Percentiles rank a stretch among this genome's conserved stretches.
Conservation (phyloP, 2,888 invertebrate species). For the Seira sanloemensis region DNA sequence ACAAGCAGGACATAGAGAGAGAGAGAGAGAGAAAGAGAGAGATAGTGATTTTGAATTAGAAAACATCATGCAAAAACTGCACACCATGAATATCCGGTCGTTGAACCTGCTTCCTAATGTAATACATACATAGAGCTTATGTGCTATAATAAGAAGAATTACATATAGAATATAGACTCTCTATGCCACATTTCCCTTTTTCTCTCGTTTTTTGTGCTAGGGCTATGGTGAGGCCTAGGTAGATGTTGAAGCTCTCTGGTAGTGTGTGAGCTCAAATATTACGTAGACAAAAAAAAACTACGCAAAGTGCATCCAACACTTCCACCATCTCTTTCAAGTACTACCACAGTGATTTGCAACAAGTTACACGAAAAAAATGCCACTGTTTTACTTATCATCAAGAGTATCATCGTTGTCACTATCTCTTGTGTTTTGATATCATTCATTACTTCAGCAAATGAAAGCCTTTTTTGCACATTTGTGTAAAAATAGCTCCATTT, state of each 20-base stretch:
- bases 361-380: no score
- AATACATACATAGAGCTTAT: slow-evolving; percentile 24
- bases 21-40: slow-evolving; percentile 47
- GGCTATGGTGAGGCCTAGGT: not conserved
- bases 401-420: no score
- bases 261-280: not conserved
- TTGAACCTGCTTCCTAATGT: slow-evolving; percentile 69
- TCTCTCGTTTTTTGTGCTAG: not conserved
- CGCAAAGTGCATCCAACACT: not conserved
- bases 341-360: not conserved
- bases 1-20: not conserved
- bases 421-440: no score
- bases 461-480: no score
- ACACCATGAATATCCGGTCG: slow-evolving; percentile 71
- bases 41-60: slow-evolving; percentile 65
- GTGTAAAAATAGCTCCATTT: no score
- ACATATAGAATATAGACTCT: not conserved
- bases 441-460: no score
- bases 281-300: not conserved
- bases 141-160: no score
- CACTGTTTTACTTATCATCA: no score
- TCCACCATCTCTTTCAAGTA: not conserved
- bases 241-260: not conserved
- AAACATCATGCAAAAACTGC: slow-evolving; percentile 65
- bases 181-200: not conserved